A percentile compares a stretch with the other conserved stretches of the same genome.
These are phyloP conservation scores for Synaphobranchus kaupii DNA, from an alignment of 2,797 vertebrate species.

Conservation along the genomic window DNA sequence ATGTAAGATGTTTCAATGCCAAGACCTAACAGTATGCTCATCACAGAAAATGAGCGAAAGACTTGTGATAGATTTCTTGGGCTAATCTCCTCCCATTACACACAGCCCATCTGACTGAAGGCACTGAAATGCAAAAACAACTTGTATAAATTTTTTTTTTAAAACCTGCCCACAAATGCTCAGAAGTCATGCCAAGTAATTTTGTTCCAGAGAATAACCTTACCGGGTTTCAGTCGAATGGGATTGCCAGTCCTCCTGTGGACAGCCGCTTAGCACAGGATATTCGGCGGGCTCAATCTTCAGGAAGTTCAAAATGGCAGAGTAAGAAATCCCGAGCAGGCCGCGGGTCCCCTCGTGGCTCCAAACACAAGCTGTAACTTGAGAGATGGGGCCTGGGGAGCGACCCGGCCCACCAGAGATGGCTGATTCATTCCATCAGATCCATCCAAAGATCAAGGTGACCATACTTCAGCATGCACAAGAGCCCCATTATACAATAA, in stretches of 20 bases:
- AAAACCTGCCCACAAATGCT: not conserved
- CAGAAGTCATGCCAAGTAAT: conserved; percentile 7
- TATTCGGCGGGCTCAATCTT: not conserved
- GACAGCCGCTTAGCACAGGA: not conserved
- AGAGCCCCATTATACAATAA: conserved; percentile 21
- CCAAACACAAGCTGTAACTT: not conserved
- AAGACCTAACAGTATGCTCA: not conserved
- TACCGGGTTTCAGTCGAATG: conserved; percentile 7
- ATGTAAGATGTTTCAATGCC: not conserved
- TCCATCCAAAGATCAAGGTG: not conserved
- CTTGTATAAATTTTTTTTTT: no score
- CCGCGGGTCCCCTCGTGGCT: not conserved
- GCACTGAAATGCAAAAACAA: not conserved
- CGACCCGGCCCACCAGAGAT: not conserved
- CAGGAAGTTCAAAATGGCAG: conserved; percentile 15
- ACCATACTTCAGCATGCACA: not conserved
- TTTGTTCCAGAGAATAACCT: not conserved
- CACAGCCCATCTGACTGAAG: not conserved
- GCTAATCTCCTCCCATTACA: not conserved
- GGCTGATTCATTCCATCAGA: not conserved
- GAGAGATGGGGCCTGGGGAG: not conserved
- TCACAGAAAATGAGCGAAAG: not conserved
- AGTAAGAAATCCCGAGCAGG: not conserved
- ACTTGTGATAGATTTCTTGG: not conserved
- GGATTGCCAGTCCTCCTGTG: not conserved